Evolutionary conservation across 2,888 invertebrate genomes (phyloP), one percentile per base, ranked within the genome.

Genomic region (Altica lythri): DNA sequence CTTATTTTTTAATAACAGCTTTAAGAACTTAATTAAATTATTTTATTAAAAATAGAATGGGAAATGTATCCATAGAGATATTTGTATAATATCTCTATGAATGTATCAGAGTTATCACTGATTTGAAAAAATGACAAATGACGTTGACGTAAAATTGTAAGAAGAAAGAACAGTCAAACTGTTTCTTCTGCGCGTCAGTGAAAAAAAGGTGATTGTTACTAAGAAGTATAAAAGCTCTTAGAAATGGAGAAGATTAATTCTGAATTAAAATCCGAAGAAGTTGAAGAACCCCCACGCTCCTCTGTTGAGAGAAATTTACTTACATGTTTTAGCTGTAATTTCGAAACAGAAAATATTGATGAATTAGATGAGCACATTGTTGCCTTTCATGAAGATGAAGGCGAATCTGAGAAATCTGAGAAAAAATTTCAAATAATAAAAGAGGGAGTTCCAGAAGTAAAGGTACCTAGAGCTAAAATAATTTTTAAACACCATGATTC

Each of bases 281-380:
- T 37, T 27, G 46, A 46, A 37, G 35, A 46, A 46, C 25, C 9
- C 9, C 34, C 13, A 34, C 9, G 16, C 2, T 6, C 14, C 19
- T 6, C 29, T n/a, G 22, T 30, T 29, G 48, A 18, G 14, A 34
- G 44, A 13, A 60, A 59, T 17, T 17, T 45, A 12, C 55, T 60
- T 38, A 42, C 44, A n/a, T 63, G 63, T 47, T 55, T 59, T 44
- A 52, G 58, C 34, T 65, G 65, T 18, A 46, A 60, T 12, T 65
- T 54, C 38, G 49, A 55, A 53, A 59, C 59, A 4, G 43, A 47
- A 14, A 59, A 58, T 37, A 53, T 63, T 17, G 65, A 65, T 47
- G 60, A 61, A 25, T 53, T 64, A 29, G 65, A 64, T 19, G 61
- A 61, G 5, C 65, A 65, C 32, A 61, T 55, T 19, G 43, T 65